A percentile compares a stretch with the other conserved stretches of the same genome.
phyloP scores from a whole-genome alignment of 2,888 invertebrate species.

The Lordiphosa andalusiaca region DNA sequence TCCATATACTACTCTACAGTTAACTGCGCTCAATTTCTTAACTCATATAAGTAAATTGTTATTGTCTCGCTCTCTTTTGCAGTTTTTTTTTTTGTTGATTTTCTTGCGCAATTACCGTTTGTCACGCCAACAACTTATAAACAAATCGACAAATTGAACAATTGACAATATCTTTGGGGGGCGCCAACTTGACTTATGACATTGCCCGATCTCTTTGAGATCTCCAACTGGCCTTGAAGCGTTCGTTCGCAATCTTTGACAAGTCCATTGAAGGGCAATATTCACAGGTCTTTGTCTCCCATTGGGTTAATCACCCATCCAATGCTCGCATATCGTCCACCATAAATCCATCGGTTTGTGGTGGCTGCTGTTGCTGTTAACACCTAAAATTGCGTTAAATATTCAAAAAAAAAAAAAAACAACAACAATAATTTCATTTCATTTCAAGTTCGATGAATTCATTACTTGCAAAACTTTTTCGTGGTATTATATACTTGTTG shows the following conservation, averaged over 20 bases:
- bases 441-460: constrained; percentile 26
- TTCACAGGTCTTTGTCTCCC: constrained; percentile 6
- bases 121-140: constrained; percentile 49
- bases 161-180: constrained; percentile 22
- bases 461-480: constrained; percentile 14
- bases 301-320: constrained; percentile 1
- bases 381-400: constrained; percentile 6
- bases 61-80: constrained; percentile 18
- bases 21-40: constrained; percentile 7
- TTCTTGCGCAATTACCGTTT: constrained; percentile 51
- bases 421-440: constrained; percentile 5
- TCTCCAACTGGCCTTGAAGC: constrained; percentile 20
- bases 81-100: constrained; percentile 13
- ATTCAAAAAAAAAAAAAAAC: constrained; percentile 6
- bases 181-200: constrained; percentile 53
- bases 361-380: constrained; percentile 7
- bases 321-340: background rate
- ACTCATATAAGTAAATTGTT: constrained; percentile 23
- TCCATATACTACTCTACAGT: background rate
- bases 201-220: constrained; percentile 23
- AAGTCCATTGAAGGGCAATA: constrained; percentile 18
- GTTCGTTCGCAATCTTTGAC: constrained; percentile 5
- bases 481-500: constrained; percentile 2
- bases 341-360: constrained; percentile 26
- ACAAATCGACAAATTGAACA: constrained; percentile 33